A percentile compares a stretch with the other conserved stretches of the same genome.
Conservation (phyloP, 2,797 vertebrate species). For the Peromyscus melanophrys region DNA sequence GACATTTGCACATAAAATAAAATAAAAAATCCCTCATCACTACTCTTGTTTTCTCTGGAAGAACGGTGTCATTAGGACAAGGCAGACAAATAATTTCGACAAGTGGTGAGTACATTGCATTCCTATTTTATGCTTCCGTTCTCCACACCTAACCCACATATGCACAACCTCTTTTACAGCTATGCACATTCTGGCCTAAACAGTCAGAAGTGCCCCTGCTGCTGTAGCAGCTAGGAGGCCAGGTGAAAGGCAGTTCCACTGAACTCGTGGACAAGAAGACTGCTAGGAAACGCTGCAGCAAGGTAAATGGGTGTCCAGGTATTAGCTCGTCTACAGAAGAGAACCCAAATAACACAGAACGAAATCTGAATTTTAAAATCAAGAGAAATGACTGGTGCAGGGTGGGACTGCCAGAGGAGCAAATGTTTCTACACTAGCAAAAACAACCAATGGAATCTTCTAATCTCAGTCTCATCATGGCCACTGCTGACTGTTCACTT, state of each 20-base stretch:
- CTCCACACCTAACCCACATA: not conserved
- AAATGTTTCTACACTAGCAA: constrained; percentile 42
- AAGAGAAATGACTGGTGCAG: not conserved
- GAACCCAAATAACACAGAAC: not conserved
- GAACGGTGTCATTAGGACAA: not conserved
- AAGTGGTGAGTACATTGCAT: not conserved
- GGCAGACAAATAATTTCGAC: not conserved
- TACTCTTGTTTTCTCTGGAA: not conserved
- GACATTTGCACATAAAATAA: constrained; percentile 23
- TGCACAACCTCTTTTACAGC: not conserved
- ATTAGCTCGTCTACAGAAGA: not conserved
- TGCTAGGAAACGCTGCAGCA: not conserved
- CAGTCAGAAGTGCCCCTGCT: rapidly evolving
- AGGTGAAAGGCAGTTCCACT: rapidly evolving
- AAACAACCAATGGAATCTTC: constrained; percentile 12
- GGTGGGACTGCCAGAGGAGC: not conserved
- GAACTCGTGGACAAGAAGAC: not conserved
- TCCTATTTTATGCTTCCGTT: not conserved
- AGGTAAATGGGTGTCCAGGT: not conserved
- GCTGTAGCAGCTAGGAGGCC: rapidly evolving
- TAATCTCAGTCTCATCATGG: not conserved
- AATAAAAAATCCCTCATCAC: not conserved
- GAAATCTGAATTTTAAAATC: not conserved
- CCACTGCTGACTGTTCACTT: not conserved
- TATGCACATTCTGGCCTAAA: rapidly evolving